phyloP scores from a whole-genome alignment of 2,888 invertebrate genomes.

The Caenorhabditis japonica region DNA sequence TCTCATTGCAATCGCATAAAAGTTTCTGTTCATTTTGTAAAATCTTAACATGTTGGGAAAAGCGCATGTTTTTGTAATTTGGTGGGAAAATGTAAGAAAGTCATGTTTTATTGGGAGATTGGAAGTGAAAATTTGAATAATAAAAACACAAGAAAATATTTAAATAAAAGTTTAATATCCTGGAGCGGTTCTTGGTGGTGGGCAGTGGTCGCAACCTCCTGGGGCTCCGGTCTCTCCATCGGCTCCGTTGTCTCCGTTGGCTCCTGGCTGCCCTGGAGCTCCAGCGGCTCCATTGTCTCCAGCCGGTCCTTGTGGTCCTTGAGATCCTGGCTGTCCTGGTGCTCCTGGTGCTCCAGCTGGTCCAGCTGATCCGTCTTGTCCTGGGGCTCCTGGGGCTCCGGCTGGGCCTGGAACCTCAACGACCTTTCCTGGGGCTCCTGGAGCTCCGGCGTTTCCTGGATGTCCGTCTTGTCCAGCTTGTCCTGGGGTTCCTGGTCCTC shows the following conservation, averaged over 20 bases:
- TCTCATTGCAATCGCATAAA: too few relatives aligned
- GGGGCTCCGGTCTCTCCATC: too few relatives aligned
- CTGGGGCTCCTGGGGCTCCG: constrained; percentile 60
- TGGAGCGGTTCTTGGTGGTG: constrained; percentile 57
- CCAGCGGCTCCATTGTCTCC: constrained; percentile 67
- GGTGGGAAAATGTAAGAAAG: too few relatives aligned
- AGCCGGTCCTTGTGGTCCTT: too few relatives aligned
- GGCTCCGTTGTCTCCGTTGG: too few relatives aligned
- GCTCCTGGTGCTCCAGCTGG: constrained; percentile 60
- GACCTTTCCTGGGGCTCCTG: constrained; percentile 63
- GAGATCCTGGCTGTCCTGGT: too few relatives aligned
- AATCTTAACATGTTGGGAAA: too few relatives aligned
- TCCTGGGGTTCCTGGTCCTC: constrained; percentile 65
- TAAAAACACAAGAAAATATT: background rate
- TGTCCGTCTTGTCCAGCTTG: constrained; percentile 60
- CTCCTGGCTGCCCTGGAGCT: constrained; percentile 65
- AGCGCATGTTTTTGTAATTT: too few relatives aligned
- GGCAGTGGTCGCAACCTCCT: constrained; percentile 61
- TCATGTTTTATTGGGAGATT: too few relatives aligned
- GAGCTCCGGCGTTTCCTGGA: constrained; percentile 63
- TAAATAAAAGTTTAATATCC: constrained; percentile 51
- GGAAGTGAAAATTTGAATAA: too few relatives aligned
- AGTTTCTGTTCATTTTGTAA: too few relatives aligned
- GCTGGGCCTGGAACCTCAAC: constrained; percentile 58
- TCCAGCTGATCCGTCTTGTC: constrained; percentile 62